These are phyloP conservation scores for Caenorhabditis tropicalis DNA, from an alignment of 1,140 invertebrate genomes.

Conservation along the genomic window DNA sequence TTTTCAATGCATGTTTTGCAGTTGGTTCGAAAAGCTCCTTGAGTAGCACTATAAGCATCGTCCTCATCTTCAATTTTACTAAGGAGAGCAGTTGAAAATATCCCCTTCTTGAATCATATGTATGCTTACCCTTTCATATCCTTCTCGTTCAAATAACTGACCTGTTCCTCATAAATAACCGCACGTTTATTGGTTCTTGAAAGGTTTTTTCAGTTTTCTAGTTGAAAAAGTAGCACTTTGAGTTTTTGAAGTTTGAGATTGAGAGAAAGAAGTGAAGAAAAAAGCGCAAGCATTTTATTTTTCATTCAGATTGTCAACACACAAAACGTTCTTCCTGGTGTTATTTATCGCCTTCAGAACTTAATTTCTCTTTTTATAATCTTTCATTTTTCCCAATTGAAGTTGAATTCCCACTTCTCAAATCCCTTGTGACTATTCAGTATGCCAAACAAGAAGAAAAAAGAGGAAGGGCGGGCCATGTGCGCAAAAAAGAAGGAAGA, in stretches of 20 bases:
- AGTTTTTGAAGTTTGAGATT: not conserved
- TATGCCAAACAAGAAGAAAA: slow-evolving; percentile 20
- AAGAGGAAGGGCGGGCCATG: not conserved
- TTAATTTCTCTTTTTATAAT: not conserved
- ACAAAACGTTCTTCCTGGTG: not conserved
- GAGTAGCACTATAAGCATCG: not conserved
- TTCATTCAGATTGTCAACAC: not conserved
- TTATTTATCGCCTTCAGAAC: not conserved
- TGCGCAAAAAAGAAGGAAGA: not conserved
- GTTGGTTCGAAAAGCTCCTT: not conserved
- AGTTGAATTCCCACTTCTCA: not conserved
- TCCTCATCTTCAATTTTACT: not conserved
- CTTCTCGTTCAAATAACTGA: not conserved
- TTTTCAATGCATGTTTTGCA: not conserved
- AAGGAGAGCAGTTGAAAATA: not conserved
- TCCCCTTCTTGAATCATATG: not conserved
- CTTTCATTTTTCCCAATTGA: not conserved
- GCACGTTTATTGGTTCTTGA: not conserved
- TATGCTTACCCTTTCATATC: not conserved
- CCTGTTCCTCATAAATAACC: not conserved
- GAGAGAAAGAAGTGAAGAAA: not conserved
- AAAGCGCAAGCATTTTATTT: not conserved
- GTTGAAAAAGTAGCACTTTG: not conserved
- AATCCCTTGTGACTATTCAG: slow-evolving; percentile 30
- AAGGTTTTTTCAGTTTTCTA: not conserved